Evolutionary conservation across 2,888 invertebrate genomes (phyloP).

Genomic region (Apeira syringaria): DNA sequence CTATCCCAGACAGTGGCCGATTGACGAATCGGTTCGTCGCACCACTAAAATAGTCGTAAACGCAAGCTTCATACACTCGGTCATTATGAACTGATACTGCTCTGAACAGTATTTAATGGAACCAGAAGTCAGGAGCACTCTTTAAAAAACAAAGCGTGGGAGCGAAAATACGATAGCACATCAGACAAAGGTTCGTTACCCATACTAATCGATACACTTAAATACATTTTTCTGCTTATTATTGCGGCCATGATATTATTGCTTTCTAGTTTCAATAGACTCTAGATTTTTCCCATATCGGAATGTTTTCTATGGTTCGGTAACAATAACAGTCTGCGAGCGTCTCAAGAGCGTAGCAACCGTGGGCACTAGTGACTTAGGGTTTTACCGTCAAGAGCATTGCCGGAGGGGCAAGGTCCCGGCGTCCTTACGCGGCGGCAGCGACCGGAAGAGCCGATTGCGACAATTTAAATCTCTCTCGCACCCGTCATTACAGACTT

Average conservation of each 20-base stretch:
- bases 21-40: slow-evolving; percentile 27
- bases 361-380: slow-evolving; percentile 39
- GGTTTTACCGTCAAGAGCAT: slow-evolving; percentile 39
- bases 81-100: slow-evolving; percentile 3
- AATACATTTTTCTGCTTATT: slow-evolving; percentile 5
- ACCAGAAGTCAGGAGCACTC: slow-evolving; percentile 8
- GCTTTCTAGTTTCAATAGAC: slow-evolving; percentile 14
- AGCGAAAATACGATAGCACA: slow-evolving; percentile 29
- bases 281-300: slow-evolving; percentile 34
- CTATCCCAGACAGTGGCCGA: slow-evolving; percentile 17
- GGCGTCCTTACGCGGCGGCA: slow-evolving; percentile 42
- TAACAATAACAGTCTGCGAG: slow-evolving; percentile 16
- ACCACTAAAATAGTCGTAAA: slow-evolving; percentile 30
- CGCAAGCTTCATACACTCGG: slow-evolving; percentile 21
- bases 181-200: slow-evolving; percentile 15
- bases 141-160: slow-evolving; percentile 39
- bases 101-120: slow-evolving; percentile 6
- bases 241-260: slow-evolving; percentile 19
- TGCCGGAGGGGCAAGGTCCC: slow-evolving; percentile 36
- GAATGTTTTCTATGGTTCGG: slow-evolving; percentile 10
- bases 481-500: slow-evolving; percentile 62
- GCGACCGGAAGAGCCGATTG: slow-evolving; percentile 70
- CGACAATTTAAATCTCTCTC: slow-evolving; percentile 72
- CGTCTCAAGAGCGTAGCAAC: slow-evolving; percentile 36
- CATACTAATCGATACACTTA: slow-evolving; percentile 2